Evolutionary conservation across 1,140 invertebrate species (phyloP).

Genomic region (Drosophila santomea): DNA sequence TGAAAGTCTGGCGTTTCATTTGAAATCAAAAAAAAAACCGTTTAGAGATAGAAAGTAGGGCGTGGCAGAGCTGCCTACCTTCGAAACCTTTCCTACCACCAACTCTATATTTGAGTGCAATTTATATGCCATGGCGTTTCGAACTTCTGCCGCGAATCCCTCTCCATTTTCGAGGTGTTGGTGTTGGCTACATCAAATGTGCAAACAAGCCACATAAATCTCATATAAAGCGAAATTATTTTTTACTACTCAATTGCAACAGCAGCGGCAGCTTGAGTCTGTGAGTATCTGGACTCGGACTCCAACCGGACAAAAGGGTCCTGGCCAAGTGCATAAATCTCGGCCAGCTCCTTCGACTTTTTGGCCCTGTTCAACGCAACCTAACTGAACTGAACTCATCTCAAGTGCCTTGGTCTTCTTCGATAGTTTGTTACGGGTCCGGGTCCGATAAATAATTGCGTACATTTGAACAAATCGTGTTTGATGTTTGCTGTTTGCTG

Average conservation of each 20-base stretch:
- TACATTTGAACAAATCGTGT: constrained; percentile 84
- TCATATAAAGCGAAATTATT: constrained; percentile 78
- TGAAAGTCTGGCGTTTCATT: constrained; percentile 61
- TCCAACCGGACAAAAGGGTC: constrained; percentile 49
- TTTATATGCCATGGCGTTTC: constrained; percentile 56
- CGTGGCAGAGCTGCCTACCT: constrained; percentile 41
- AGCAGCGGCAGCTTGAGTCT: constrained; percentile 37
- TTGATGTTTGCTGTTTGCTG: constrained; percentile 79
- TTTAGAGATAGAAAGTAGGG: constrained; percentile 81
- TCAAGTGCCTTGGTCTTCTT: constrained; percentile 28
- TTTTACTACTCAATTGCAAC: constrained; percentile 82
- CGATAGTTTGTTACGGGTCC: constrained; percentile 57
- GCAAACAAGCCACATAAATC: constrained; percentile 83
- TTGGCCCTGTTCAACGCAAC: constrained; percentile 5
- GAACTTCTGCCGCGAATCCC: constrained; percentile 18
- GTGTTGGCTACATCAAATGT: constrained; percentile 76
- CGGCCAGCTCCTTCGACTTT: constrained; percentile 21
- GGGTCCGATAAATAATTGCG: constrained; percentile 82
- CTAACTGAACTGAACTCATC: constrained; percentile 19
- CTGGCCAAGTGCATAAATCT: constrained; percentile 60
- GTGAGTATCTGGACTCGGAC: constrained; percentile 25
- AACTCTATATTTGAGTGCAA: constrained; percentile 39
- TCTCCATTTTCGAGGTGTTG: constrained; percentile 50
- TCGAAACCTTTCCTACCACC: neutral
- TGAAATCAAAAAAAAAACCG: constrained; percentile 39